phyloP scores from a whole-genome alignment of 2,888 invertebrate species.

The Campaea margaritaria region DNA sequence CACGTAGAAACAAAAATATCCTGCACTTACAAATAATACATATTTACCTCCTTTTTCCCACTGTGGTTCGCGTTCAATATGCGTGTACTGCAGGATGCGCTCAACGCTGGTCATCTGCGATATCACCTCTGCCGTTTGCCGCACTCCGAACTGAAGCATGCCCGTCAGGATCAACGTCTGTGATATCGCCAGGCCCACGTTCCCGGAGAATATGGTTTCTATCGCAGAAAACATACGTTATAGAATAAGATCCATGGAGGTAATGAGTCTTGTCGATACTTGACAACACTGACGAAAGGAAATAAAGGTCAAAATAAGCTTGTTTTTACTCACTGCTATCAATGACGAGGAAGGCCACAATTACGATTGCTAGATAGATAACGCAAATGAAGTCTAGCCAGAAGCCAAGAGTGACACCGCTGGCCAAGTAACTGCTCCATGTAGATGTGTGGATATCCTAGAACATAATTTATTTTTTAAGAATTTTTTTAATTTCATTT shows the following conservation, averaged over 20 bases:
- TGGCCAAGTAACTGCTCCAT: constrained; percentile 89
- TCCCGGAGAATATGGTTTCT: constrained; percentile 86
- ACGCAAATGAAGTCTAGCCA: constrained; percentile 91
- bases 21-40: too few relatives aligned
- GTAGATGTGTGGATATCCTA: constrained; percentile 90
- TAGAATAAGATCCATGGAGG: not conserved
- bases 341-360: constrained; percentile 87
- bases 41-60: constrained; percentile 79
- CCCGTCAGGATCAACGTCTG: constrained; percentile 89
- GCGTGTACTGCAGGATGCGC: constrained; percentile 88
- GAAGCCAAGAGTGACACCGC: constrained; percentile 90
- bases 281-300: too few relatives aligned
- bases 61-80: constrained; percentile 86
- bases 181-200: constrained; percentile 89
- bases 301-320: not conserved
- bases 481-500: too few relatives aligned
- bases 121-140: constrained; percentile 88
- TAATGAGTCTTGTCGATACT: not conserved
- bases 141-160: constrained; percentile 89
- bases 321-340: constrained; percentile 77
- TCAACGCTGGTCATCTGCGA: constrained; percentile 91
- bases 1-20: too few relatives aligned
- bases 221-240: constrained; percentile 24
- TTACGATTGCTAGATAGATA: constrained; percentile 88
- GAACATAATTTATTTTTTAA: too few relatives aligned